A percentile compares a stretch with the other conserved stretches of the same genome.
Conservation (phyloP, 2,888 invertebrate genomes). For the Aelia acuminata region DNA sequence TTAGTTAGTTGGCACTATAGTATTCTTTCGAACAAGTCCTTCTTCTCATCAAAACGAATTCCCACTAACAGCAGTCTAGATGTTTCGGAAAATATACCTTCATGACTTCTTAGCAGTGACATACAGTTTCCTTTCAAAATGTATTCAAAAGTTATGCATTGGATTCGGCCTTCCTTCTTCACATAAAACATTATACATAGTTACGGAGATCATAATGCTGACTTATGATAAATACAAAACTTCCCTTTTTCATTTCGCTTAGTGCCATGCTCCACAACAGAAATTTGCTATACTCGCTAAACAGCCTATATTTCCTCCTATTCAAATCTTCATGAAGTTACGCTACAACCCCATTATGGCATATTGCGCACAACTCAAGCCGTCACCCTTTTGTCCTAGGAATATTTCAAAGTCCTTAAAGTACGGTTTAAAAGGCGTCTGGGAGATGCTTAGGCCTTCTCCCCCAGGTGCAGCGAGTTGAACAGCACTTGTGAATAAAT, state of each 20-base stretch:
- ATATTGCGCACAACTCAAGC: conserved; percentile 31
- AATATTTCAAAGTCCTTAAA: background rate
- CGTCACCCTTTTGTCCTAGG: background rate
- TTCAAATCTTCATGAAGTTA: conserved; percentile 24
- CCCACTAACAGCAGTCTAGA: too few species aligned
- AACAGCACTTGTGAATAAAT: conserved; percentile 42
- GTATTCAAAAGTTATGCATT: too few species aligned
- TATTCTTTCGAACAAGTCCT: too few species aligned
- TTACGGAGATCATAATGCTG: background rate
- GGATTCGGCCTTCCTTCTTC: too few species aligned
- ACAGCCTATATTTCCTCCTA: background rate
- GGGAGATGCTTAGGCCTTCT: background rate
- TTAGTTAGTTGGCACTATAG: too few species aligned
- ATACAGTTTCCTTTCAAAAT: too few species aligned
- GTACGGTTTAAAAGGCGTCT: conserved; percentile 10
- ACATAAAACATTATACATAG: background rate
- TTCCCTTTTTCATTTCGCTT: background rate
- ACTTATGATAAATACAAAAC: background rate
- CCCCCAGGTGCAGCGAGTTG: conserved; percentile 13
- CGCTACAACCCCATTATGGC: background rate
- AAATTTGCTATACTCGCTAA: background rate
- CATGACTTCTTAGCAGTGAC: too few species aligned
- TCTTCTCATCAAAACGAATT: too few species aligned
- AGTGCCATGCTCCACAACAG: background rate
- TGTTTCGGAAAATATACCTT: too few species aligned